Conservation (phyloP, 2,113 vertebrate species). For the Phoxinus phoxinus region DNA sequence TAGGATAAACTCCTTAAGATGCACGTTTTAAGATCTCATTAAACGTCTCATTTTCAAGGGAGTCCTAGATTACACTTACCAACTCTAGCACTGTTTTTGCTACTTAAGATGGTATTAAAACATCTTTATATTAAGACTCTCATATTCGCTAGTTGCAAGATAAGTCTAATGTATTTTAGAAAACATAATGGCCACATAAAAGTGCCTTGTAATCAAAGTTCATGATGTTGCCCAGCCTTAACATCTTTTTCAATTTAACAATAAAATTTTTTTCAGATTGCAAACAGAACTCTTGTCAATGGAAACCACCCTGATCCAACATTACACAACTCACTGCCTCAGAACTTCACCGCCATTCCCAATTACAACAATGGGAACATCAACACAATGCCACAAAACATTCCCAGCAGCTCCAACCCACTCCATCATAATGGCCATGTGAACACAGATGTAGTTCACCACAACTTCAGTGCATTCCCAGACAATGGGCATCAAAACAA, state of each 20-base stretch:
- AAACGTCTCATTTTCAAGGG: no score
- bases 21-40: no score
- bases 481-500: slow-evolving; percentile 58
- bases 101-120: neutral
- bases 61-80: no score
- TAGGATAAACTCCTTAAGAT: no score
- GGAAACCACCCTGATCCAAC: slow-evolving; percentile 57
- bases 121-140: neutral
- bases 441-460: slow-evolving; percentile 36
- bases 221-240: neutral
- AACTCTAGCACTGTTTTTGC: no score
- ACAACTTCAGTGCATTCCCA: slow-evolving; percentile 50
- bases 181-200: neutral
- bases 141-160: neutral
- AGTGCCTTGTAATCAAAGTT: neutral
- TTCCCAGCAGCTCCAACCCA: slow-evolving; percentile 26
- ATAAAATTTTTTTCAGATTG: slow-evolving; percentile 55
- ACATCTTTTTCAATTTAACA: neutral
- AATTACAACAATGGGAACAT: slow-evolving; percentile 44
- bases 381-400: slow-evolving; percentile 43
- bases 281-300: slow-evolving; percentile 54
- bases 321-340: slow-evolving; percentile 45
- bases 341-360: slow-evolving; percentile 27
- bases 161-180: neutral
- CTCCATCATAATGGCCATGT: slow-evolving; percentile 33